Conservation (phyloP, 2,888 invertebrate genomes). For the Chelonus formosanus region DNA sequence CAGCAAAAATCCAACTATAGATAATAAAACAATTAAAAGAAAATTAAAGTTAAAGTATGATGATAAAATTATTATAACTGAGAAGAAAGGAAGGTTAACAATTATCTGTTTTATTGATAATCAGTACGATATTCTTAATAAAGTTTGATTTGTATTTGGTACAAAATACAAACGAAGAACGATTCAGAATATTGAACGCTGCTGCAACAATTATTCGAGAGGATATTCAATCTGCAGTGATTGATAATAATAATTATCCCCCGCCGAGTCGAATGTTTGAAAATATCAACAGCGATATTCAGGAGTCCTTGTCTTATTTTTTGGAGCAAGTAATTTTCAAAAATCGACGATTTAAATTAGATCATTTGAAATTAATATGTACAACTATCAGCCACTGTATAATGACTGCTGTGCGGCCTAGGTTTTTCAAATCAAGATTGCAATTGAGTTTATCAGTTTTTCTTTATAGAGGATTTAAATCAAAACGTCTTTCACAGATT, state of each 20-base stretch:
- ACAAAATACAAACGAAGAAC: conserved; percentile 25
- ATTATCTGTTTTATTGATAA: conserved; percentile 34
- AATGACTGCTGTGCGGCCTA: conserved; percentile 3
- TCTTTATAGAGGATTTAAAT: conserved; percentile 18
- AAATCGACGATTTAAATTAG: not conserved
- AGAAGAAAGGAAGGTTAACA: conserved; percentile 25
- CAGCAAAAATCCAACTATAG: conserved; percentile 17
- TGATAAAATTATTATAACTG: conserved; percentile 26
- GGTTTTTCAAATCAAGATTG: conserved; percentile 8
- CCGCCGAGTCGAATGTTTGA: conserved; percentile 12
- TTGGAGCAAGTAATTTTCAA: conserved; percentile 1
- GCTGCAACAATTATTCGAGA: conserved; percentile 37
- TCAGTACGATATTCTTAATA: conserved; percentile 29
- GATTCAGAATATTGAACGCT: conserved; percentile 21
- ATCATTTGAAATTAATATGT: conserved; percentile 11
- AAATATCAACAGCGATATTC: conserved; percentile 10
- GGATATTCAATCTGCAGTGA: conserved; percentile 36
- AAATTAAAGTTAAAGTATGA: conserved; percentile 17
- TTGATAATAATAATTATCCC: conserved; percentile 22
- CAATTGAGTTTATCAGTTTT: conserved; percentile 12
- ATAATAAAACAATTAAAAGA: conserved; percentile 21
- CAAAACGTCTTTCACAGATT: conserved; percentile 23
- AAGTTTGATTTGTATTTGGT: conserved; percentile 26
- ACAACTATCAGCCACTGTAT: conserved; percentile 6
- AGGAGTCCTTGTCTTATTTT: conserved; percentile 1